Evolutionary conservation across 2,113 vertebrate genomes (phyloP).

Genomic region (Pandion haliaetus): DNA sequence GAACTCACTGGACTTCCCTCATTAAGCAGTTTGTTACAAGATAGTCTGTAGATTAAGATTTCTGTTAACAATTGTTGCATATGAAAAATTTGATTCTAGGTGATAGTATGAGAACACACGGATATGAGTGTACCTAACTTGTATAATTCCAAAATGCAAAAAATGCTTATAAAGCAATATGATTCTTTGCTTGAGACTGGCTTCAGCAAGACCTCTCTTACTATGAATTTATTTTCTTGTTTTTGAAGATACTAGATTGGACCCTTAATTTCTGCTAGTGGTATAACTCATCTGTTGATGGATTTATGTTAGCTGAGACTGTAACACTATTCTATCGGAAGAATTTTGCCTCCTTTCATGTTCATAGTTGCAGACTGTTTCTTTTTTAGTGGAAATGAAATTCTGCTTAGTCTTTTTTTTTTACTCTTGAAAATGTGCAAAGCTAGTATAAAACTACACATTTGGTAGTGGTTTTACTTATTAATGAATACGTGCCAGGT

Average conservation of each 20-base stretch:
- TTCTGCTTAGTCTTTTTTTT: neutral
- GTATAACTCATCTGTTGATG: neutral
- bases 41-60: neutral
- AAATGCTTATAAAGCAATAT: accelerated
- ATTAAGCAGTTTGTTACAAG: neutral
- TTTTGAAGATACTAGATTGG: neutral
- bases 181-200: neutral
- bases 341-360: neutral
- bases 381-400: neutral
- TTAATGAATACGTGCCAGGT: neutral
- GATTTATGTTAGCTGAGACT: neutral
- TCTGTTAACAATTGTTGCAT: neutral
- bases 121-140: neutral
- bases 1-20: neutral
- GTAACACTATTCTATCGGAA: neutral
- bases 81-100: neutral
- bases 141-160: neutral
- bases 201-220: neutral
- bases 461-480: neutral
- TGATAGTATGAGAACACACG: neutral
- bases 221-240: neutral
- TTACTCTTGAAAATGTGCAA: neutral
- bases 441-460: neutral
- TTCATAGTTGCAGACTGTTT: neutral
- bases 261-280: neutral